phyloP scores from a whole-genome alignment of 2,113 vertebrate species.

The Ptyas mucosa region DNA sequence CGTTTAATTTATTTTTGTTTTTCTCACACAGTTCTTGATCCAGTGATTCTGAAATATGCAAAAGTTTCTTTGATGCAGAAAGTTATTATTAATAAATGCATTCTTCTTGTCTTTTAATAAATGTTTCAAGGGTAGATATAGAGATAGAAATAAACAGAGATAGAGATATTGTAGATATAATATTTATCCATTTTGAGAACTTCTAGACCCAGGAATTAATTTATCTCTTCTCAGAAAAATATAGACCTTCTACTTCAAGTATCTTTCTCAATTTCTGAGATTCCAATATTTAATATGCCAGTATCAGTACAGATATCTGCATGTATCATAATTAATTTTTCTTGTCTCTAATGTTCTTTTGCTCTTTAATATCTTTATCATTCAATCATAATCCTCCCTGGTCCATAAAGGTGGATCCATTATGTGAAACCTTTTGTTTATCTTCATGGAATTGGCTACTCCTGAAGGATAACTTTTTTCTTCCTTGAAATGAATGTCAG shows the following conservation, averaged over 20 bases:
- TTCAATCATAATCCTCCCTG: not conserved
- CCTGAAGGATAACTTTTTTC: not conserved
- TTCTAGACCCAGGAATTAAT: not conserved
- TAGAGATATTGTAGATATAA: not conserved
- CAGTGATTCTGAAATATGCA: not conserved
- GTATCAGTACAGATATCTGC: not conserved
- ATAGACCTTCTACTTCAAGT: not conserved
- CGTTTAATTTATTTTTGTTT: not conserved
- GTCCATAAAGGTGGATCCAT: not conserved
- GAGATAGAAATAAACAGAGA: not conserved
- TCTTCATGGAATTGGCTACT: not conserved
- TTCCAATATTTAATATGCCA: not conserved
- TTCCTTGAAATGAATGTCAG: not conserved
- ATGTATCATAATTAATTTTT: not conserved
- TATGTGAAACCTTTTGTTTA: not conserved
- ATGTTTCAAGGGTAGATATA: not conserved
- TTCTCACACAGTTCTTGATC: not conserved
- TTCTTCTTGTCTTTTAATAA: not conserved
- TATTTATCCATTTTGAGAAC: not conserved
- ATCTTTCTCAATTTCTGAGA: not conserved
- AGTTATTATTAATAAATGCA: not conserved
- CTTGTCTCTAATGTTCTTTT: not conserved
- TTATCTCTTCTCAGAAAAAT: not conserved
- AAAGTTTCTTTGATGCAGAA: not conserved
- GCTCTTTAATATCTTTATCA: not conserved